Percentiles rank a stretch among this genome's conserved stretches.
These are phyloP conservation scores for Apoderus coryli DNA, from an alignment of 2,888 invertebrate species.

Conservation along the genomic window DNA sequence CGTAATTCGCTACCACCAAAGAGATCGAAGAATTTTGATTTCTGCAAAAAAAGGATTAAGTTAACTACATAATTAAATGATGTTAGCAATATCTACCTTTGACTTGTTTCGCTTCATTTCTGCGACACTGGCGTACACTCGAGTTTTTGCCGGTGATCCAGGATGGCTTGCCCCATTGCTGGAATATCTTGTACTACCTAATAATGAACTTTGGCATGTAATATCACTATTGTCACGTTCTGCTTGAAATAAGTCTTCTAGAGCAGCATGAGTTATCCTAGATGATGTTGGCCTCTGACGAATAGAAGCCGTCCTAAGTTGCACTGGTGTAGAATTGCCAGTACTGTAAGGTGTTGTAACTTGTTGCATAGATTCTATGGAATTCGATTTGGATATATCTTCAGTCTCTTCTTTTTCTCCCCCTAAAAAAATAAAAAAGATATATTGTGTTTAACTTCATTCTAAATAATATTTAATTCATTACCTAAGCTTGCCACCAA, in stretches of 20 bases:
- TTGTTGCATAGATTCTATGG: constrained; percentile 65
- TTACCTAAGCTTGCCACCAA: constrained; percentile 81
- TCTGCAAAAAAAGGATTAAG: constrained; percentile 9
- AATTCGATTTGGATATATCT: constrained; percentile 64
- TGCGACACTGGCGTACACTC: constrained; percentile 85
- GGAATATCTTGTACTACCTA: constrained; percentile 55
- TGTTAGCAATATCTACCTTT: constrained; percentile 39
- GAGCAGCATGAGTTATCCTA: constrained; percentile 79
- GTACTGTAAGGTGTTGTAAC: constrained; percentile 30
- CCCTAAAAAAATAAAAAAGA: too few relatives aligned
- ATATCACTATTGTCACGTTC: constrained; percentile 35
- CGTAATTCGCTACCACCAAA: constrained; percentile 44
- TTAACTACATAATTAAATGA: too few relatives aligned
- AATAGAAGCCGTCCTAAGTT: constrained; percentile 80
- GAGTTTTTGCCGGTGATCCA: constrained; percentile 49
- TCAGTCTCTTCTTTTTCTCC: constrained; percentile 63
- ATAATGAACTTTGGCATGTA: constrained; percentile 35
- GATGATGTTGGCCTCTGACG: constrained; percentile 76
- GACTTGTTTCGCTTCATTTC: constrained; percentile 84
- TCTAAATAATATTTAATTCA: constrained; percentile 14
- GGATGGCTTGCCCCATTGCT: constrained; percentile 21
- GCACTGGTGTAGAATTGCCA: constrained; percentile 45
- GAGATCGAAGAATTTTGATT: constrained; percentile 33
- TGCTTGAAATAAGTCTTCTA: constrained; percentile 84
- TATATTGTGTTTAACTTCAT: too few relatives aligned